Conservation (phyloP, 2,797 vertebrate genomes). For the Naso thynnoides region DNA sequence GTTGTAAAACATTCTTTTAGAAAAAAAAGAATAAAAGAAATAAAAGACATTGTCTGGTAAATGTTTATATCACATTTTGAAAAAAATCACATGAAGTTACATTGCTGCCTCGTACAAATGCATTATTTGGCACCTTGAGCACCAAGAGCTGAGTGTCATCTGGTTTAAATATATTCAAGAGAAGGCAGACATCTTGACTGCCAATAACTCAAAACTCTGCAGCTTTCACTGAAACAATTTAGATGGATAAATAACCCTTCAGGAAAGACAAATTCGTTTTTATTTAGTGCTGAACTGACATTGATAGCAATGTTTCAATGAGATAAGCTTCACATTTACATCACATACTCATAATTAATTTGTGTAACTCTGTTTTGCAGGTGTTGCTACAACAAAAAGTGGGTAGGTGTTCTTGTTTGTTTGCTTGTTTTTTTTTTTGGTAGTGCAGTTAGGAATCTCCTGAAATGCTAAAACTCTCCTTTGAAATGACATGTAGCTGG, state of each 20-base stretch:
- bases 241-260: no score
- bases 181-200: no score
- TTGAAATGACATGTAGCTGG: conserved; percentile 45
- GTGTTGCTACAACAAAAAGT: conserved; percentile 1
- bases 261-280: no score
- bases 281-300: no score
- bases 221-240: no score
- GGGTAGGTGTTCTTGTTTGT: neutral
- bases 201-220: no score
- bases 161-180: no score
- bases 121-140: no score
- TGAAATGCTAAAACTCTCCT: conserved; percentile 34
- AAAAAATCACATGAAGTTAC: neutral
- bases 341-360: no score
- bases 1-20: neutral
- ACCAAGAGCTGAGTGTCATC: no score
- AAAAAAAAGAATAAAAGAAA: neutral
- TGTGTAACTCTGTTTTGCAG: neutral
- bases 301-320: neutral
- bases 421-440: conserved; percentile 15
- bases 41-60: neutral
- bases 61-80: neutral
- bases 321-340: neutral
- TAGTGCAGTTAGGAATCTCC: no score
- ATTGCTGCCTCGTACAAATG: no score